phyloP scores from a whole-genome alignment of 2,888 invertebrate species.

The Acanthosoma haemorrhoidale region DNA sequence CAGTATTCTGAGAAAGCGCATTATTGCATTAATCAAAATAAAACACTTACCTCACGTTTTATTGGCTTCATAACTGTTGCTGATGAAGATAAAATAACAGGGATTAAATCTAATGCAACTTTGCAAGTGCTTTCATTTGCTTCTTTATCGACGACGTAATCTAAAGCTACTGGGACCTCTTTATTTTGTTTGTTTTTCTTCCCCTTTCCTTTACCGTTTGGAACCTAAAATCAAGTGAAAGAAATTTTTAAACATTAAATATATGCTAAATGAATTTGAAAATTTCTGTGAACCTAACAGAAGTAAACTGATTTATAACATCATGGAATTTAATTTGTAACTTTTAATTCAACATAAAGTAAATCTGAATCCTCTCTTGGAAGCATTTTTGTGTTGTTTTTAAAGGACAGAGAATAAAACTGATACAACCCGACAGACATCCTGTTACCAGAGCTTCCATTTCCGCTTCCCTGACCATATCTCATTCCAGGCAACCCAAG shows the following conservation, averaged over 20 bases:
- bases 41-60: slow-evolving; percentile 17
- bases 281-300: too few relatives aligned
- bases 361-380: too few relatives aligned
- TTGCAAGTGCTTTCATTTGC: slow-evolving; percentile 24
- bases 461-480: too few relatives aligned
- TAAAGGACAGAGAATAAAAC: too few relatives aligned
- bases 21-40: not conserved
- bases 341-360: too few relatives aligned
- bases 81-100: slow-evolving; percentile 21
- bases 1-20: not conserved
- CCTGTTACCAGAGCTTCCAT: too few relatives aligned
- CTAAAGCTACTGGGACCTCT: not conserved
- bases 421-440: too few relatives aligned
- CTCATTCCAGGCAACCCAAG: too few relatives aligned
- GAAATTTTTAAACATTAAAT: not conserved
- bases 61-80: slow-evolving; percentile 24
- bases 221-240: not conserved
- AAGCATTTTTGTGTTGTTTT: too few relatives aligned
- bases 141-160: slow-evolving; percentile 13
- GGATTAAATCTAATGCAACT: slow-evolving; percentile 23
- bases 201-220: not conserved
- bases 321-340: too few relatives aligned
- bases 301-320: too few relatives aligned
- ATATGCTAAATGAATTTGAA: too few relatives aligned
- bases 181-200: not conserved